A percentile compares a stretch with the other conserved stretches of the same genome.
Evolutionary conservation across 2,797 vertebrate genomes (phyloP).

Genomic region (Chaetodon trifasciatus): DNA sequence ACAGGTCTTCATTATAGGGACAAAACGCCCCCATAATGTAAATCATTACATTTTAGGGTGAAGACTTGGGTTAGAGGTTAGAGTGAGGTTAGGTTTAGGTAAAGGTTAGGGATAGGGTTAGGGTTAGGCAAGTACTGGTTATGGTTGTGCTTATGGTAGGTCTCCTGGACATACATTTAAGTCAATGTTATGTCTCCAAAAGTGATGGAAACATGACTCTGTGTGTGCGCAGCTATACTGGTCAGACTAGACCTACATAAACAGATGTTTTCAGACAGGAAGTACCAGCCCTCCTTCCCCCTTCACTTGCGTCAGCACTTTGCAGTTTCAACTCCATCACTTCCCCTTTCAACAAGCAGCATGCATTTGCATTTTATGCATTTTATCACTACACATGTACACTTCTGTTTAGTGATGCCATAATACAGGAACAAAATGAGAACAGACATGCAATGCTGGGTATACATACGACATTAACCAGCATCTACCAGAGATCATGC

Average conservation of each 20-base stretch:
- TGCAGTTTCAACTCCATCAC: conserved; percentile 74
- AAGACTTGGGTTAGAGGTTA: not conserved
- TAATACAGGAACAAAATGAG: conserved; percentile 15
- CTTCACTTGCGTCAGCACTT: conserved; percentile 72
- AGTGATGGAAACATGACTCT: no score
- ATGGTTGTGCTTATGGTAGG: no score
- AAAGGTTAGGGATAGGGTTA: no score
- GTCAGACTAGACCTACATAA: conserved; percentile 30
- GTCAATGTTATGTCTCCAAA: not conserved
- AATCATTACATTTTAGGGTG: not conserved
- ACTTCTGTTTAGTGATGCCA: conserved; percentile 24
- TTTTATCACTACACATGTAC: conserved; percentile 33
- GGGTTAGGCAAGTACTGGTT: no score
- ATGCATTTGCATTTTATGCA: conserved; percentile 54
- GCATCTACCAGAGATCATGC: conserved; percentile 15
- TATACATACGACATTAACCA: conserved; percentile 5
- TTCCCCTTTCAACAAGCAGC: conserved; percentile 68
- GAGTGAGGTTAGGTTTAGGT: no score
- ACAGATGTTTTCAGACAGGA: conserved; percentile 79
- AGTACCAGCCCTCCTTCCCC: conserved; percentile 64
- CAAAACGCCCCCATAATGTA: no score
- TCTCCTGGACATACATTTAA: no score
- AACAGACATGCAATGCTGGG: not conserved
- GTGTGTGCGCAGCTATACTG: not conserved
- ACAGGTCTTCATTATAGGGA: no score